These are phyloP conservation scores for Ophioninae sp. DNA, from an alignment of 2,888 invertebrate genomes.

Conservation along the genomic window DNA sequence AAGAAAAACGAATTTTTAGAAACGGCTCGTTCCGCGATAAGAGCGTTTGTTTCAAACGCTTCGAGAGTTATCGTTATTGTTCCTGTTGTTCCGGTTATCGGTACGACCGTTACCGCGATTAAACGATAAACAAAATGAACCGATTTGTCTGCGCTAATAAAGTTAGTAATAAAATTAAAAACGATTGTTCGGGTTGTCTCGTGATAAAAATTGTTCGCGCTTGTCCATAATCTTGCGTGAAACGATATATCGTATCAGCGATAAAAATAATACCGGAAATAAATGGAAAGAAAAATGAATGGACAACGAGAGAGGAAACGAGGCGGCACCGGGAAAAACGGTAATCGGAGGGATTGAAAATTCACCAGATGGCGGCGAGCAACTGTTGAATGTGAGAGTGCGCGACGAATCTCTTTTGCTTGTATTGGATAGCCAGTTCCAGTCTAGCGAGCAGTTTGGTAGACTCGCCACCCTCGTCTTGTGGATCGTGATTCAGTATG, in stretches of 20 bases:
- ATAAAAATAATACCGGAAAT: no score
- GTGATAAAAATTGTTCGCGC: no score
- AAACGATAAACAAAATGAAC: no score
- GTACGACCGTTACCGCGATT: no score
- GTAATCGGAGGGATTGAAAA: conserved; percentile 5
- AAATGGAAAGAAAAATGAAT: no score
- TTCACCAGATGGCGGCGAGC: conserved; percentile 91
- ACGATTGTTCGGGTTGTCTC: no score
- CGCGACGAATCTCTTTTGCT: conserved; percentile 98
- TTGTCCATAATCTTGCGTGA: no score
- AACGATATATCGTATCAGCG: no score
- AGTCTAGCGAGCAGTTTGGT: conserved; percentile 86
- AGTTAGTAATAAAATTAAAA: no score
- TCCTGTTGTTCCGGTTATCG: no score
- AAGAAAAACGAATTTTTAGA: background rate
- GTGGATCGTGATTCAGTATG: conserved; percentile 95
- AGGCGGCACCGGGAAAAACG: background rate
- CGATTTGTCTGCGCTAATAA: no score
- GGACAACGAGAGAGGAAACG: background rate
- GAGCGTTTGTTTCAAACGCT: background rate
- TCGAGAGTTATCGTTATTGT: background rate
- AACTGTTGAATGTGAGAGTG: conserved; percentile 97
- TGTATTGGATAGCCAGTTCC: conserved; percentile 95
- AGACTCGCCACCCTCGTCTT: conserved; percentile 84
- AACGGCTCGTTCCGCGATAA: background rate